These are phyloP conservation scores for Anser brachyrhynchus DNA, from an alignment of 2,113 vertebrate genomes.

Conservation along the genomic window DNA sequence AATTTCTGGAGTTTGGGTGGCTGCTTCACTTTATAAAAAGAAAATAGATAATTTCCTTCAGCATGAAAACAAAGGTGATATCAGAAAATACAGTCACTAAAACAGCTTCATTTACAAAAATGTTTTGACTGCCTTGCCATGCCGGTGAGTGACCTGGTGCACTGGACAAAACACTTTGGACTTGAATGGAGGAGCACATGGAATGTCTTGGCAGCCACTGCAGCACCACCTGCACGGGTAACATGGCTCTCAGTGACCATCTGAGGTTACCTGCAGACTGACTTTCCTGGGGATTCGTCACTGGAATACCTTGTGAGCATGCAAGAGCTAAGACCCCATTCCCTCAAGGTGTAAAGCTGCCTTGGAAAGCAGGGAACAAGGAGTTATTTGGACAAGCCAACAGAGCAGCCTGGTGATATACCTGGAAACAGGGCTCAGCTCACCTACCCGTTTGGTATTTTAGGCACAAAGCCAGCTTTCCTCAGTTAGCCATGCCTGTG, in stretches of 20 bases:
- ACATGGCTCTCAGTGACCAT: accelerated
- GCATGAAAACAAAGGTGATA: neutral
- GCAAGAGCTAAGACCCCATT: neutral
- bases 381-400: neutral
- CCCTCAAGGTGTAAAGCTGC: neutral
- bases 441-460: neutral
- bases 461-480: neutral
- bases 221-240: neutral
- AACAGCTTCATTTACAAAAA: neutral
- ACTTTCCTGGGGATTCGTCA: neutral
- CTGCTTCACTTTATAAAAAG: neutral
- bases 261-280: neutral
- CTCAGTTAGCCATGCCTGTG: neutral
- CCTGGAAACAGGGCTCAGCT: neutral
- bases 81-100: neutral
- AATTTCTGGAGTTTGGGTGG: neutral
- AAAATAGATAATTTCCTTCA: conserved; percentile 11
- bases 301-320: neutral
- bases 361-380: neutral
- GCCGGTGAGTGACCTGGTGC: accelerated
- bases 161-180: neutral
- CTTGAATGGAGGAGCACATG: neutral
- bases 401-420: neutral
- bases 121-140: neutral
- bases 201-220: accelerated